Evolutionary conservation across 2,113 vertebrate genomes (phyloP), one percentile per base, ranked within the genome.

Genomic region (Hippocampus zosterae): DNA sequence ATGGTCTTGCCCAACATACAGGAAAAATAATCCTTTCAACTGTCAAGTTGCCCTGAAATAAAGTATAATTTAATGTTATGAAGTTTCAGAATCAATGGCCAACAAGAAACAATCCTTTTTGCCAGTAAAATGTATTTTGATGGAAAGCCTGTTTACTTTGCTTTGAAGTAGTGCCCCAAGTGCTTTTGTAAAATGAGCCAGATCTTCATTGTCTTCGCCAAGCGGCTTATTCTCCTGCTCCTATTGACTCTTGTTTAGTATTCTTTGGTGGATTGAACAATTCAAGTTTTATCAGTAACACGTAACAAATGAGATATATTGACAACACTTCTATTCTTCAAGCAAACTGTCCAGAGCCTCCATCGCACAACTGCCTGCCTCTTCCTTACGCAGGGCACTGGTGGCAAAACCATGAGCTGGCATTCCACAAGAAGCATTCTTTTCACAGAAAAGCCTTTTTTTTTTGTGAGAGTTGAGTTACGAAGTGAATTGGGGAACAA

Each of bases 141-240:
- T 23, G 9, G 21, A 55, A 60, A 33, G 27, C 27, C 15, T 33
- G 27, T 19, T 33, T 60, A 60, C 33, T 60, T 29, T 16, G 27
- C 27, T 19, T 60, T 60, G 29, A 18, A 60, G 33, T 29, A 60
- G 27, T 33, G 25, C 57, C 57, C 15, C 57, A 60, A 33, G 57
- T 60, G 57, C 27, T 60, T 37, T 19, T 60, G 57, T 60, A 60
- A 60, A 33, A 16, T 33, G 27, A 33, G 57, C 57, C 57, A 60
- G 57, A 60, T 2, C 27, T 60, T 60, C 57, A 33, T 3, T 33
- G 27, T 16, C 27, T 60, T 60, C 7, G 57, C 27, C 57, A 60
- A 60, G 57, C 27, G 9, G 57, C 16, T 60, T 60, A 60, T 33
- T 60, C 57, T 60, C 15, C 57, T 60, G 57, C 57, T 60, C 16